Evolutionary conservation across 30 jellyfish, hydroid and myxozoan genomes (phyloP), one percentile per base, ranked within the genome.

Genomic region (Clytia hemisphaerica): DNA sequence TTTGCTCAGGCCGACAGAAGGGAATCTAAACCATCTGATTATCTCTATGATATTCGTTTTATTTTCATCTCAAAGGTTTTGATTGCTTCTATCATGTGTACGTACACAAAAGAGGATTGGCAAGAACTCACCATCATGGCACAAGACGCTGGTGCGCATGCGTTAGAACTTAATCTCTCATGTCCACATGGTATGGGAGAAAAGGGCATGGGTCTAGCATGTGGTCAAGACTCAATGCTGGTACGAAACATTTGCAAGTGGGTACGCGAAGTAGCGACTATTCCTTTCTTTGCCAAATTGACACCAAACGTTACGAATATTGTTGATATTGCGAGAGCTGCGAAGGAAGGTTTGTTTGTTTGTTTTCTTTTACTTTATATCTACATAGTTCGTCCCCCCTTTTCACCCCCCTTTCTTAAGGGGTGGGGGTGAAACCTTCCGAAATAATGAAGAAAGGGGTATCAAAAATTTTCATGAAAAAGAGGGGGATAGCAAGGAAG

Each of bases 121-220:
- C 47, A 89, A 14, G 85, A 66, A 28, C 78, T 88, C 18, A 94
- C 97, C 6, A 42, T 12, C 16, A 88, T 44, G 89, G 83, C 94
- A 1, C 93, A 88, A 77, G 84, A 36, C 2, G 88, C 97, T 18
- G 97, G 97, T 6, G 94, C 97, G 2, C 97, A 60, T 58, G 94
- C 94, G 31, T 50, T 88, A 68, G 97, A 88, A 53, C 76, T 88
- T 65, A 88, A 88, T 64, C 73, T 88, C 45, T 88, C 97, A 29
- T 88, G 97, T 65, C 97, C 97, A 27, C 97, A 88, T 69, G 97
- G 97, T 7, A 88, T 88, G 97, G 97, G 97, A 3, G 97, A 88
- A 80, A 79, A 85, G 58, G 97, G 97, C 18, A 88, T 88, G 97
- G 97, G 97, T 30, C 75, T 88, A 18, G 97, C 97, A 4, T 88